Evolutionary conservation across 2,113 vertebrate species (phyloP).

Genomic region (Turdus rufiventris): DNA sequence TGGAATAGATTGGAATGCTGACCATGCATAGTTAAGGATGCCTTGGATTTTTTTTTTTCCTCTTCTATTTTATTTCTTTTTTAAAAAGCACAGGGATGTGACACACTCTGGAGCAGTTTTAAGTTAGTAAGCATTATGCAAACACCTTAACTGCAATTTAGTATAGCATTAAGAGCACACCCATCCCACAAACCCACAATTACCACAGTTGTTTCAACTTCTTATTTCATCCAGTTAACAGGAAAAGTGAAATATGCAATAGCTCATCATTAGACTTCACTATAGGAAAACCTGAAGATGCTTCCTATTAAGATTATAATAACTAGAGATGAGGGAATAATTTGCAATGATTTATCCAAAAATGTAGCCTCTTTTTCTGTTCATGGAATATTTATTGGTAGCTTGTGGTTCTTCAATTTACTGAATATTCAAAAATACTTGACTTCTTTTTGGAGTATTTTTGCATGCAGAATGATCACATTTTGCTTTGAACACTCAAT

Average conservation of each 20-base stretch:
- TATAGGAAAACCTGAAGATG: constrained; percentile 43
- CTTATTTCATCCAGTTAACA: constrained; percentile 14
- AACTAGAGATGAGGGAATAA: constrained; percentile 55
- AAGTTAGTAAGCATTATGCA: background rate
- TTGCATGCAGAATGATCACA: constrained; percentile 10
- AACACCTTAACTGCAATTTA: constrained; percentile 16
- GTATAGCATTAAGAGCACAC: background rate
- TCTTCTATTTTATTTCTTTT: background rate
- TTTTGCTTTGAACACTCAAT: constrained; percentile 34
- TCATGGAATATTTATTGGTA: constrained; percentile 62
- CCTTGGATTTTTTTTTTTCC: background rate
- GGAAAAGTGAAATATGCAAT: constrained; percentile 21
- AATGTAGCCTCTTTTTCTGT: constrained; percentile 51
- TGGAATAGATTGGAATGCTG: background rate
- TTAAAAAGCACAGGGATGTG: background rate
- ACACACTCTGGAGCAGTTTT: background rate
- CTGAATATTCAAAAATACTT: constrained; percentile 44
- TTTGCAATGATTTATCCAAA: constrained; percentile 63
- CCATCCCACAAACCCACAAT: background rate
- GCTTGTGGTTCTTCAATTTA: constrained; percentile 16
- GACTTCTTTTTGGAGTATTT: constrained; percentile 11
- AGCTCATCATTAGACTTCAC: constrained; percentile 37
- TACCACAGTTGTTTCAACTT: constrained; percentile 2
- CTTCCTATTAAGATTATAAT: constrained; percentile 51
- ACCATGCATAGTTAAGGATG: background rate